Evolutionary conservation across 2,888 invertebrate genomes (phyloP), one percentile per base, ranked within the genome.

Genomic region (Harpalus rufipes): DNA sequence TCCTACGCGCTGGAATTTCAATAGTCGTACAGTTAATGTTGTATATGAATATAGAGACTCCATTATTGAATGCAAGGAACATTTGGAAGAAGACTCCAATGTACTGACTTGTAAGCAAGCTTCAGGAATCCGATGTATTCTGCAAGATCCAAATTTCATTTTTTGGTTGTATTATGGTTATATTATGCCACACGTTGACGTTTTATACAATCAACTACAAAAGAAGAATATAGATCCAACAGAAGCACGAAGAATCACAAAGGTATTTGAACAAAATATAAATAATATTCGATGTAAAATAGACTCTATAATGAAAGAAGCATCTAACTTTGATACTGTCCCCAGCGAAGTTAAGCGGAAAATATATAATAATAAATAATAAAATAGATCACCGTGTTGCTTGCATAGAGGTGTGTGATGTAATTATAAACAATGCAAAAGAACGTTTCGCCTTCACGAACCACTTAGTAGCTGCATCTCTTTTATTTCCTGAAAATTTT

Each of bases 31-130:
- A 12, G 86, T 87, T 16, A 82, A 86, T 80, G 86, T 82, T 68
- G 85, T 88, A 18, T 87, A 79, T 72, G 87, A 87, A 86, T 58
- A 88, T 76, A 83, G 86, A 85, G 85, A 87, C 21, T 72, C 85
- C 65, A 12, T 89, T 7, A 86, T 87, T 81, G 86, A 87, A 81
- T 88, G 87, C 78, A 86, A 88, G 85, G 85, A 87, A 86, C 78
- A 86, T 83, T 87, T 88, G 8, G 85, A 87, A 82, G 81, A 86
- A 25, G 78, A 68, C 18, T 86, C 80, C n/a, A 81, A 84, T 6
- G 84, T 87, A 81, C 41, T 83, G 7, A 86, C 85, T 1, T 84
- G 25, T 10, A 16, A 44, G 16, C 56, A 84, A 85, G 85, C 81
- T 14, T 41, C 12, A 18, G 7, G 56, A 58, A 7, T 25, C 18